Evolutionary conservation across 2,888 invertebrate genomes (phyloP).

Genomic region (Phorcus lineatus): DNA sequence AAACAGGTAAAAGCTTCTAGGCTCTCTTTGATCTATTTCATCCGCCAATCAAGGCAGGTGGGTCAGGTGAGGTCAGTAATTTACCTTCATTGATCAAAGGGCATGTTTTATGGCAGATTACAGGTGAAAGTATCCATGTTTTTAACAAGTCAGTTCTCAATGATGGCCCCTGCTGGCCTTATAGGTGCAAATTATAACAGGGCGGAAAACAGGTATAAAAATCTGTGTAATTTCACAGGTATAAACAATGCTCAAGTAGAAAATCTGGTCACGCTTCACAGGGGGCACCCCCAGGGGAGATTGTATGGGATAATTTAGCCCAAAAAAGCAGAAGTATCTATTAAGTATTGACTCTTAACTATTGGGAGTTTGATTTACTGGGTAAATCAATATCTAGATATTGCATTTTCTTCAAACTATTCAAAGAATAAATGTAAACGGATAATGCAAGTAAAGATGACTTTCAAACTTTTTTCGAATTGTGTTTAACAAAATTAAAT

Average conservation of each 20-base stretch:
- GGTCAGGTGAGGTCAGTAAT: not conserved
- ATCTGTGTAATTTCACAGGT: not conserved
- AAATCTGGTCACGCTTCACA: not conserved
- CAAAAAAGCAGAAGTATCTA: not conserved
- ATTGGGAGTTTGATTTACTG: not conserved
- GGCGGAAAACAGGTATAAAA: not conserved
- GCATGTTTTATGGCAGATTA: slow-evolving; percentile 3
- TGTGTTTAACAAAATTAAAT: too few relatives aligned
- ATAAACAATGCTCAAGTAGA: not conserved
- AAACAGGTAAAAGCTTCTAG: slow-evolving; percentile 2
- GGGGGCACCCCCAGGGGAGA: not conserved
- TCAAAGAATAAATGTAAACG: too few relatives aligned
- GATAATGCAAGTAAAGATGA: not conserved
- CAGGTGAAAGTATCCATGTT: not conserved
- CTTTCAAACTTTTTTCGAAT: not conserved
- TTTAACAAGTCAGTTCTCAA: not conserved
- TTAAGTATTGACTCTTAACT: not conserved
- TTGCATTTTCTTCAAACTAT: not conserved
- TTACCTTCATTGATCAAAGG: not conserved
- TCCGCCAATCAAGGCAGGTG: not conserved
- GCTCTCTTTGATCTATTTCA: not conserved
- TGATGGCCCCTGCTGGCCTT: not conserved
- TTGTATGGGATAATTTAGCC: not conserved
- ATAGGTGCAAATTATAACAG: not conserved
- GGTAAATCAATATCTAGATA: not conserved